Base-by-base conservation (phyloP, 2,888 invertebrate genomes). In the Onchidella celtica region DNA sequence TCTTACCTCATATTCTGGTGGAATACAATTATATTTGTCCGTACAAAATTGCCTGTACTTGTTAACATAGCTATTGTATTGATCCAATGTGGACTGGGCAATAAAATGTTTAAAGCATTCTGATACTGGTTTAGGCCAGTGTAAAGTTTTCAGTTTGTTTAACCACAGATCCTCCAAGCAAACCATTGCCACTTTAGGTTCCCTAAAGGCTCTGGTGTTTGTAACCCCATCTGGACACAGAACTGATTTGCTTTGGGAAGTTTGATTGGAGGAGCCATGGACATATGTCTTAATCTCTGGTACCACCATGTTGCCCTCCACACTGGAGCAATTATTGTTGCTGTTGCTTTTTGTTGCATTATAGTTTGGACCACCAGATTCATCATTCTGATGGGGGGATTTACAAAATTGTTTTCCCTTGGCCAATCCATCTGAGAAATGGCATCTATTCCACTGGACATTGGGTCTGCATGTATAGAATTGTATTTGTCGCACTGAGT, bases 321-420 rank as follows among this genome's bases (percentile, higher is more conserved):
- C 34, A 14, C 38, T 38, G 75, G 75, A 63, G 75, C 63, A 34
- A 75, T 75, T 4, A 75, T 38, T 11, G 75, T 75, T 11, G 38
- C 75, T n/a, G 34, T 21, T 24, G 75, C 63, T 63, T 75, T 36
- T 40, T 75, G 75, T 27, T 29, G 24, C 34, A 32, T 4, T 4
- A 76, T 40, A 2, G n/a, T 63, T 9, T 63, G 34, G 3, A 63
- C n/a, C 6, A 75, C 63, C 17, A 0, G 17, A 36, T 61, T 21
- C 34, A 75, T 27, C 14, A 63, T 3, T 32, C 40, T n/a, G 24
- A 75, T n/a, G 14, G 75, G 75, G 14, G 75, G 36, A 63, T 75
- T 75, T 38, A 63, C 75, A 34, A 75, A 75, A 34, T 34, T 75
- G 63, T 36, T 75, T 32, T 75, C 36, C 29, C 24, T 24, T 24